These are phyloP conservation scores for Macaria notata DNA, from an alignment of 2,888 invertebrate genomes.

Conservation along the genomic window DNA sequence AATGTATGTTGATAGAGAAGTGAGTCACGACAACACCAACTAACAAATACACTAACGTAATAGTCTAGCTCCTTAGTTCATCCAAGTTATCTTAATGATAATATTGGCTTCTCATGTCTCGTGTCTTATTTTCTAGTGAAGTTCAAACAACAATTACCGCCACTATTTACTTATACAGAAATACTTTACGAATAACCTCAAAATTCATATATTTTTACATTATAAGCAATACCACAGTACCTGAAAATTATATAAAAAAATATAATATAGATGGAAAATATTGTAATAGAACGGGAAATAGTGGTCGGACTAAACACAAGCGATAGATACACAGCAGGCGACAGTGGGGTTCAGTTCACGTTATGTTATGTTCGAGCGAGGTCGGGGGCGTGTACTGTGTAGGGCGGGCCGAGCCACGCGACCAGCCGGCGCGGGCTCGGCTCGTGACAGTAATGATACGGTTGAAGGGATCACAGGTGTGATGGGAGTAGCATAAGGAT, in stretches of 20 bases:
- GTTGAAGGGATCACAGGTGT: constrained; percentile 74
- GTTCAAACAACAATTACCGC: constrained; percentile 49
- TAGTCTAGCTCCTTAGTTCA: too few relatives aligned
- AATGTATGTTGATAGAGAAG: constrained; percentile 3
- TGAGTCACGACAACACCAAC: too few relatives aligned
- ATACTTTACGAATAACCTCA: constrained; percentile 41
- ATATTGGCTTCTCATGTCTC: too few relatives aligned
- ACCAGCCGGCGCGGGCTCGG: neutral
- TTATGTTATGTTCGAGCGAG: constrained; percentile 31
- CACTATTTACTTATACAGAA: constrained; percentile 51
- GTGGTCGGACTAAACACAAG: constrained; percentile 51
- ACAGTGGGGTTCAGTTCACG: constrained; percentile 41
- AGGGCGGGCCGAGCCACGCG: neutral
- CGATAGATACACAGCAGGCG: constrained; percentile 43
- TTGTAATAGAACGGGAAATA: constrained; percentile 66
- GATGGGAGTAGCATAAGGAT: constrained; percentile 50
- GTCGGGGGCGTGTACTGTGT: neutral
- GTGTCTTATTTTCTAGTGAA: constrained; percentile 21
- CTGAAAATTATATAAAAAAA: constrained; percentile 66
- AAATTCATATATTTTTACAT: constrained; percentile 68
- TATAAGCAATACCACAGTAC: constrained; percentile 80
- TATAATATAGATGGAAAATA: constrained; percentile 48
- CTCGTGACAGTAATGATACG: constrained; percentile 58
- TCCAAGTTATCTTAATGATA: too few relatives aligned
- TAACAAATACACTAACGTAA: too few relatives aligned